Percentiles rank a stretch among this genome's conserved stretches.
Evolutionary conservation across 2,113 vertebrate species (phyloP).

Genomic region (Gorsachius goisagi): DNA sequence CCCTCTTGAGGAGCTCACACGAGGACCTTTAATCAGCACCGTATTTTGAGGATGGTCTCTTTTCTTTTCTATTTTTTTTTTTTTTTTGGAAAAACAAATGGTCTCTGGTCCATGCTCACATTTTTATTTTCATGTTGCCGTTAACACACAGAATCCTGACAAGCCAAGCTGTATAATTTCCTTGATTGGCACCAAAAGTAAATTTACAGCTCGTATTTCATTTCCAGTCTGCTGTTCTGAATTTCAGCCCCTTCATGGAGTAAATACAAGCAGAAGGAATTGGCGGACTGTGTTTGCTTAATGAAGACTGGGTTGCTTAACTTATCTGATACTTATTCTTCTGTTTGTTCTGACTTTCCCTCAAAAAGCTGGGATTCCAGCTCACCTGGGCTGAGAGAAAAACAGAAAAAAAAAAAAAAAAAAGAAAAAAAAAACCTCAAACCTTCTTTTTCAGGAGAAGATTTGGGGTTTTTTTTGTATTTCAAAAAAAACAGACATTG

Average conservation of each 20-base stretch:
- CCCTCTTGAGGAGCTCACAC: neutral
- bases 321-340: neutral
- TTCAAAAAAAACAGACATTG: neutral
- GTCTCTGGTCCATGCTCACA: neutral
- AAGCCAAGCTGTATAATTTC: neutral
- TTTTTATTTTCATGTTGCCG: constrained; percentile 8
- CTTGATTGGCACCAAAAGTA: neutral
- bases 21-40: constrained; percentile 15
- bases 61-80: neutral
- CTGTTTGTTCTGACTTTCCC: neutral
- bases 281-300: neutral
- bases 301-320: neutral
- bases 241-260: neutral
- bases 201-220: neutral
- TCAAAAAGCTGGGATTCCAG: neutral
- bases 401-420: neutral
- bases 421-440: neutral
- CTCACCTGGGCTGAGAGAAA: neutral
- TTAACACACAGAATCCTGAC: neutral
- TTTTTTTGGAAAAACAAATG: neutral
- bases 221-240: neutral
- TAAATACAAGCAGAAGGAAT: neutral
- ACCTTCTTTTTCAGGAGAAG: neutral
- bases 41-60: neutral
- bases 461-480: neutral